Percentiles rank a stretch among this genome's conserved stretches.
Evolutionary conservation across 2,113 vertebrate species (phyloP).

Genomic region (Pycnonotus jocosus): DNA sequence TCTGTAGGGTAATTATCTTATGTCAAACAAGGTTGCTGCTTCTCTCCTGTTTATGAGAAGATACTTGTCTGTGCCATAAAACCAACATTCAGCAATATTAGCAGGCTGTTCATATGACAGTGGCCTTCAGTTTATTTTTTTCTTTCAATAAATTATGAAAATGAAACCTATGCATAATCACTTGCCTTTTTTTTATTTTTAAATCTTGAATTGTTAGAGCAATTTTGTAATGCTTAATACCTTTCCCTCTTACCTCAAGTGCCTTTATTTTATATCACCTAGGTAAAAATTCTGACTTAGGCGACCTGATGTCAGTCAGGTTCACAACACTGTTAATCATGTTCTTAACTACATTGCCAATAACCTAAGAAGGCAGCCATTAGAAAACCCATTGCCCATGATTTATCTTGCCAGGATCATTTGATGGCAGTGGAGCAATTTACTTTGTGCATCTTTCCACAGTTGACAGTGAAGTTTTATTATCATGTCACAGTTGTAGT

Average conservation of each 20-base stretch:
- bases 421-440: neutral
- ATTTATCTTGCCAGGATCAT: constrained; percentile 12
- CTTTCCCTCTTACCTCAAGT: neutral
- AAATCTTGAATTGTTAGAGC: neutral
- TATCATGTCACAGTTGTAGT: neutral
- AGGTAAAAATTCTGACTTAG: neutral
- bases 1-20: neutral
- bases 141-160: neutral
- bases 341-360: neutral
- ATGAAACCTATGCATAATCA: neutral
- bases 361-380: neutral
- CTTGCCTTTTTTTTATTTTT: neutral
- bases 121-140: neutral
- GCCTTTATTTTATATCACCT: neutral
- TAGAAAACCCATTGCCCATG: neutral
- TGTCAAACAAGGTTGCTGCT: neutral
- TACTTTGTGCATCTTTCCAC: constrained; percentile 5
- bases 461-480: constrained; percentile 20
- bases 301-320: neutral
- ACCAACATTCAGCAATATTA: neutral
- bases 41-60: neutral
- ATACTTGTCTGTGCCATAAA: neutral
- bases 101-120: neutral
- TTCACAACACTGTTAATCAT: neutral
- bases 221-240: neutral